Evolutionary conservation across 1,140 invertebrate species (phyloP), one percentile per base, ranked within the genome.

Genomic region (Aphis craccivora): DNA sequence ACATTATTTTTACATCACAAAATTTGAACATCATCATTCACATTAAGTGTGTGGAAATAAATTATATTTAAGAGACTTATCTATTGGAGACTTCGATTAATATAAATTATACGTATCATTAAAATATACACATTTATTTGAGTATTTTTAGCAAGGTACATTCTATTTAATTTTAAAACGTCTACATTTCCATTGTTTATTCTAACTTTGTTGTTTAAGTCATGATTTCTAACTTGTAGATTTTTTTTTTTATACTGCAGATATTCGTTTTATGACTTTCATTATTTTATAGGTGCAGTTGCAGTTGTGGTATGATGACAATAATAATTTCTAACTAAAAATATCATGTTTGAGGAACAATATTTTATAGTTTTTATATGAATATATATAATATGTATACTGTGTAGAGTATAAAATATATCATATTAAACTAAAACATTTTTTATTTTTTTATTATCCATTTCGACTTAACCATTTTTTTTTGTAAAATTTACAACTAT

Each of bases 311-410:
- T 83, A 83, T 83, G n/a, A 37, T 83, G 35, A 83, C 35, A 83
- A 83, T 37, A 83, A 83, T 83, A 83, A 37, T 83, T 37, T 37
- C 22, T 35, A 83, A 37, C 76, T 81, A 83, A 83, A 83, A 83
- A 83, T 60, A 67, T 14, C n/a, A 83, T 83, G 76, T 83, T 83
- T 83, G 35, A 83, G 76, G 76, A 25, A 40, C 22, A 43, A 84
- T 84, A 84, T 84, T 84, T 40, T 84, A 84, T 43, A 84, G 37
- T 84, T 84, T 40, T 84, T 84, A 9, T 84, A 84, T 84, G 8
- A 48, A 87, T n/a, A 76, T 18, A n/a, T 76, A 76, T n/a, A n/a
- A 76, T 35, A n/a, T 4, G 4, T n/a, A n/a, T 76, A 55, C 55
- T 55, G 25, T 60, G 4, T 30, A 9, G 55, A n/a, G 14, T n/a